A percentile compares a stretch with the other conserved stretches of the same genome.
Conservation (phyloP, 2,113 vertebrate genomes). For the Actenoides hombroni region DNA sequence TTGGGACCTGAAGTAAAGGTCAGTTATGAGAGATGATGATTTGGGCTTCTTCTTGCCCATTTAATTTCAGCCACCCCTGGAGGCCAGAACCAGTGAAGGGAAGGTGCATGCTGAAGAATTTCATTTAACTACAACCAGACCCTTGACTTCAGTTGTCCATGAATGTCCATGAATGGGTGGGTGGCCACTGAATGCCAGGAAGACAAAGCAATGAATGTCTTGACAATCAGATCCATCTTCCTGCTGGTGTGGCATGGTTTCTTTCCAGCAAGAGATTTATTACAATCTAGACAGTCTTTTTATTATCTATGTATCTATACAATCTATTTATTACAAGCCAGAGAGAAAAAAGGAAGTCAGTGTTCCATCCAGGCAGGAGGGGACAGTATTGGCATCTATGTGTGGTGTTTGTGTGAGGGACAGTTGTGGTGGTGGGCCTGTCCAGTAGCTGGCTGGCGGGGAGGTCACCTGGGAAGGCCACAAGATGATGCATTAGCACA, state of each 20-base stretch:
- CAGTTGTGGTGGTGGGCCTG: slow-evolving; percentile 43
- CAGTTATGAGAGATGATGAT: not conserved
- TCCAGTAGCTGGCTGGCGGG: slow-evolving; percentile 28
- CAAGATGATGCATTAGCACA: slow-evolving; percentile 66
- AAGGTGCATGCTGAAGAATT: not conserved
- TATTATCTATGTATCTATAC: not conserved
- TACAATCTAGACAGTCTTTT: not conserved
- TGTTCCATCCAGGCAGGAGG: slow-evolving; percentile 25
- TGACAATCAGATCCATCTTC: not conserved
- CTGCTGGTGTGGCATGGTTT: not conserved
- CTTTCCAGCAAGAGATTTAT: not conserved
- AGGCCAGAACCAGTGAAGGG: not conserved
- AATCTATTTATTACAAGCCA: not conserved
- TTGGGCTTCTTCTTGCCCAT: not conserved
- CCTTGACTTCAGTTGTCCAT: not conserved
- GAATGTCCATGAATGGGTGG: not conserved
- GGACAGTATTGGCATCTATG: slow-evolving; percentile 6
- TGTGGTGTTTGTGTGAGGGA: slow-evolving; percentile 28
- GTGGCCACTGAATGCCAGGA: not conserved
- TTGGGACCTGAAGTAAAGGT: not conserved
- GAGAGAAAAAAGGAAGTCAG: slow-evolving; percentile 40
- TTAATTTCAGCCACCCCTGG: not conserved
- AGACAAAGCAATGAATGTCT: not conserved
- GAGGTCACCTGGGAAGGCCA: slow-evolving; percentile 65
- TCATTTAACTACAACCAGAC: not conserved